Conservation (phyloP, 1,140 invertebrate species). For the Aethina tumida region DNA sequence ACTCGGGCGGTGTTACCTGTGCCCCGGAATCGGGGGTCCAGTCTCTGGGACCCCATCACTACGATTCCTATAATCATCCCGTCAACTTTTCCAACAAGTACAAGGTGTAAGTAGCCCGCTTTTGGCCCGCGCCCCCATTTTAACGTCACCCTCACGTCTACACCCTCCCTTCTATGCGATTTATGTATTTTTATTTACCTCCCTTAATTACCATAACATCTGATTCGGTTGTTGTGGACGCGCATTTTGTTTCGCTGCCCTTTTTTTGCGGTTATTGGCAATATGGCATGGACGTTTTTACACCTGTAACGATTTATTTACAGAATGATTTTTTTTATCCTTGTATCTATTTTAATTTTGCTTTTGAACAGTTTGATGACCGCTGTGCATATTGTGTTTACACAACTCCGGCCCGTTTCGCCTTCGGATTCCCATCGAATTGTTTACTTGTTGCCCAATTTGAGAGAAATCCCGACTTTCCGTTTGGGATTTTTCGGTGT, state of each 20-base stretch:
- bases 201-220: too few species aligned
- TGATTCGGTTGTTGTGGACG: too few species aligned
- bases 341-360: too few species aligned
- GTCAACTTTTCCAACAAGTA: slow-evolving; percentile 34
- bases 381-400: slow-evolving; percentile 9
- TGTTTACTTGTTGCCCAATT: slow-evolving; percentile 20
- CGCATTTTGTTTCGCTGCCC: too few species aligned
- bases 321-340: too few species aligned
- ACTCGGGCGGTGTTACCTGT: slow-evolving; percentile 36
- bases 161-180: slow-evolving; percentile 16
- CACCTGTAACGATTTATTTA: too few species aligned
- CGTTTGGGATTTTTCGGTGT: too few species aligned
- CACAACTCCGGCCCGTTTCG: slow-evolving; percentile 18
- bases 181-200: slow-evolving; percentile 25
- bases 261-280: too few species aligned
- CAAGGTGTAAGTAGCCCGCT: slow-evolving; percentile 35
- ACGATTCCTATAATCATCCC: slow-evolving; percentile 33
- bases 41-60: slow-evolving; percentile 25
- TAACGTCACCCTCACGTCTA: slow-evolving; percentile 8
- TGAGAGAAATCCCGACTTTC: too few species aligned
- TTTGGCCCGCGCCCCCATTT: slow-evolving; percentile 9
- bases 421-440: too few species aligned
- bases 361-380: slow-evolving; percentile 5
- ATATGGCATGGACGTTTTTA: too few species aligned
- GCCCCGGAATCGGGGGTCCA: slow-evolving; percentile 27